phyloP scores from a whole-genome alignment of 2,113 vertebrate species.

The Reinhardtius hippoglossoides region DNA sequence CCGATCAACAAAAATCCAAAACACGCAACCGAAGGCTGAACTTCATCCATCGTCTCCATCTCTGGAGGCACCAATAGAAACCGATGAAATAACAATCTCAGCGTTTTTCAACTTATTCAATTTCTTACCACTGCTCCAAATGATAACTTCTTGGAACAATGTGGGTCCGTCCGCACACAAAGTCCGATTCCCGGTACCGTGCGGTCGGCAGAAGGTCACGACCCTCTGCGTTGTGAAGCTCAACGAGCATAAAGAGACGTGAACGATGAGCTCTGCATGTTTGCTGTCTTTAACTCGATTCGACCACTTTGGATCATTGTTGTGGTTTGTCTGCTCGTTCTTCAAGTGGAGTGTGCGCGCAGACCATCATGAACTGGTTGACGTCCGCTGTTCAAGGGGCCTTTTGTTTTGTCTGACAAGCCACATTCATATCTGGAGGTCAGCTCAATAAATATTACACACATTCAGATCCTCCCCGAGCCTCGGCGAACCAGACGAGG shows the following conservation, averaged over 20 bases:
- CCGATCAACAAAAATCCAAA: slow-evolving; percentile 1
- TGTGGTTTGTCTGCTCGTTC: slow-evolving; percentile 61
- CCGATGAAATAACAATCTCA: slow-evolving; percentile 21
- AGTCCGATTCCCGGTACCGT: slow-evolving; percentile 49
- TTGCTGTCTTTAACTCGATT: slow-evolving; percentile 52
- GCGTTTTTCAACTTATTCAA: not conserved
- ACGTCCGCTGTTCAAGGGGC: slow-evolving; percentile 56
- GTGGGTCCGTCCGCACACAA: slow-evolving; percentile 37
- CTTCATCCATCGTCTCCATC: slow-evolving; percentile 4
- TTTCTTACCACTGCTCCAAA: slow-evolving; percentile 27
- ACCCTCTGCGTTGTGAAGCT: slow-evolving; percentile 47
- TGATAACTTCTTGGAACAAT: slow-evolving; percentile 59
- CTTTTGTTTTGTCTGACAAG: slow-evolving; percentile 59
- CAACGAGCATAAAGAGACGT: slow-evolving; percentile 38
- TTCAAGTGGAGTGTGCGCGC: slow-evolving; percentile 45
- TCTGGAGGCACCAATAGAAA: slow-evolving; percentile 19
- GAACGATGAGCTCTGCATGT: slow-evolving; percentile 34
- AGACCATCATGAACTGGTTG: slow-evolving; percentile 64
- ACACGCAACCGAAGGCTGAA: not conserved
- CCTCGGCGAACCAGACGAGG: slow-evolving; percentile 27
- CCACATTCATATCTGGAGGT: slow-evolving; percentile 41
- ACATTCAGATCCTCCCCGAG: slow-evolving; percentile 52
- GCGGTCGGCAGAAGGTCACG: slow-evolving; percentile 51
- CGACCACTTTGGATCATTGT: slow-evolving; percentile 58
- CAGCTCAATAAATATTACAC: slow-evolving; percentile 58